Evolutionary conservation across 2,113 vertebrate species (phyloP), one percentile per base, ranked within the genome.

Genomic region (Neodontobutis hainanensis): DNA sequence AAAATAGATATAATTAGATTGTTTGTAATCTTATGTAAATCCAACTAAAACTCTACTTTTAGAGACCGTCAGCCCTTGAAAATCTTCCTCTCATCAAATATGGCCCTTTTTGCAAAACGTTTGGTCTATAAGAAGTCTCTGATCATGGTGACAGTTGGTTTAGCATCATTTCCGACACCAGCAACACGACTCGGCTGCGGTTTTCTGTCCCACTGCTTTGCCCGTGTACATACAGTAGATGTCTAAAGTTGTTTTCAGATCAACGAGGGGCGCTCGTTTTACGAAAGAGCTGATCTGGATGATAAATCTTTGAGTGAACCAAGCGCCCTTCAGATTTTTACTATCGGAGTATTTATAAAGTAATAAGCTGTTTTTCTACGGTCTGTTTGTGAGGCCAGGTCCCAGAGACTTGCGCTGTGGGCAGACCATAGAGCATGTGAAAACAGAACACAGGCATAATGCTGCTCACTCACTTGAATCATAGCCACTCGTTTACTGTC

Each of bases 361-460:
- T 78, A 76, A 63, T 51, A 51, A 63, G 67, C 85, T 87, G 84
- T 83, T 87, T 87, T 86, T 82, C 82, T 83, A 73, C 61, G 85
- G 83, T 87, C 85, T 75, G 82, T 65, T 48, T 68, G 45, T 58
- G 80, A 61, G 43, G 43, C 77, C 70, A n/a, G 62, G 61, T 70
- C 70, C 19, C 49, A 43, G 77, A 81, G 82, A 78, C 72, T 16
- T 49, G 0, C 16, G 8, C 44, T 56, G 76, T 57, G 47, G 38
- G 32, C 78, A 59, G 81, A 80, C 80, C 82, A 50, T 78, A 82
- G 82, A 83, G 89, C 89, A 90, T 89, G 89, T 78, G 68, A 68
- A 89, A 87, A 87, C 75, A 84, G 73, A 70, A 70, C 77, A 66
- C 78, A 59, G 56, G 68, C 80, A 80, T 78, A 32, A 83, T 57